Percentiles rank a stretch among this genome's conserved stretches.
phyloP scores from a whole-genome alignment of 35 echinoderm and acorn worm genomes.

The Acanthaster planci region DNA sequence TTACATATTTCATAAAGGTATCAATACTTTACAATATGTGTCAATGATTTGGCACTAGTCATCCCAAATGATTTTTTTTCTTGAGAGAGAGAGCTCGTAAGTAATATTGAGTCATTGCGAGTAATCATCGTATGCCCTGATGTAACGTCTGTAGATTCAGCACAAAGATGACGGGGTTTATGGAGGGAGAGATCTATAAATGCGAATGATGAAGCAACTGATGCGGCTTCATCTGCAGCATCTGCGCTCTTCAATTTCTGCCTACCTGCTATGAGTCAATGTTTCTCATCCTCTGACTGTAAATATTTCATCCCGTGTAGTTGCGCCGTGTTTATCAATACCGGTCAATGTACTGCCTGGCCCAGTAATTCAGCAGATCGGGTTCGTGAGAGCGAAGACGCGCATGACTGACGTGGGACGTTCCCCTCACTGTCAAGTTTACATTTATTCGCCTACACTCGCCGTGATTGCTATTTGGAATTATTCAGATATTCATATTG shows the following conservation, averaged over 20 bases:
- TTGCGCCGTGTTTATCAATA: background rate
- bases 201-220: background rate
- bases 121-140: too few species aligned
- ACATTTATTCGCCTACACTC: too few species aligned
- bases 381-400: too few species aligned
- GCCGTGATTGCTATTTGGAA: too few species aligned
- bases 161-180: background rate
- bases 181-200: background rate
- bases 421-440: too few species aligned
- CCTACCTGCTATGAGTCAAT: conserved; percentile 11
- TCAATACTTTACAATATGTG: background rate
- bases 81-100: background rate
- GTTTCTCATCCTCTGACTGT: conserved; percentile 2
- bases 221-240: background rate
- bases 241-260: background rate
- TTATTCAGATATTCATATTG: too few species aligned
- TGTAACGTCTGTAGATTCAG: background rate
- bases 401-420: too few species aligned
- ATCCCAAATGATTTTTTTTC: conserved; percentile 5
- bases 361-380: too few species aligned
- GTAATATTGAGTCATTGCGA: background rate
- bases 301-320: background rate
- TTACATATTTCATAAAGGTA: conserved; percentile 23
- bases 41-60: background rate
- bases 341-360: conserved; percentile 4